Evolutionary conservation across 2,113 vertebrate genomes (phyloP), one percentile per base, ranked within the genome.

Genomic region (Condylura cristata): DNA sequence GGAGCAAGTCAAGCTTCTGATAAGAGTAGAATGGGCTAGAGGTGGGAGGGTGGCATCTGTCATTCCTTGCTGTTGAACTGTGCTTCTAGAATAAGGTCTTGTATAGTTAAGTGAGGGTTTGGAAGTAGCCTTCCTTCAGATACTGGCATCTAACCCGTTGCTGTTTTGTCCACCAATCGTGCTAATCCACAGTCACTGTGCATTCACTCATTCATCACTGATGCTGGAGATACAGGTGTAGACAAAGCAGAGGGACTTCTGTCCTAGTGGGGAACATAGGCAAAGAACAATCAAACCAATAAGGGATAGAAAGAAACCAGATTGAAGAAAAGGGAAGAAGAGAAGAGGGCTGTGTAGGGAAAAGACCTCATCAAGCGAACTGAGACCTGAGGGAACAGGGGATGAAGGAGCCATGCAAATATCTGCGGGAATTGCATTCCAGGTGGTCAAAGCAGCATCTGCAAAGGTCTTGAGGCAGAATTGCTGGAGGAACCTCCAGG

Each of bases 151-250:
- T 26, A 53, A 48, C 72, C 28, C 4, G 5, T 37, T 6, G 14
- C 34, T 20, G 41, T 53, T 66, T 22, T 44, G 24, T 72, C 58
- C 37, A 39, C 13, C 61, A 8, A 24, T 22, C 37, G 24, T 8
- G 0, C n/a, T 8, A 22, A 34, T 34, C 9, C 22, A 6, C 0
- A 7, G 44, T 32, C 20, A 30, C 34, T 46, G n/a, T n/a, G n/a
- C 30, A 44, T n/a, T 53, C 71, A 37, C 39, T 74, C 26, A 7
- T 34, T 75, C 12, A 16, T 30, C 44, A 14, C 7, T 60, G 76
- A 63, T 84, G 18, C 39, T 24, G 22, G 34, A 75, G 60, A 60
- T 51, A 32, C 39, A 66, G 32, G 32, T 24, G 20, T 9, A 1
- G 16, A 46, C 41, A 34, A 17, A 32, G 37, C 48, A 11, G 5